A percentile compares a stretch with the other conserved stretches of the same genome.
These are phyloP conservation scores for Lamellibrachia satsuma DNA, from an alignment of 2,888 invertebrate species.

Conservation along the genomic window DNA sequence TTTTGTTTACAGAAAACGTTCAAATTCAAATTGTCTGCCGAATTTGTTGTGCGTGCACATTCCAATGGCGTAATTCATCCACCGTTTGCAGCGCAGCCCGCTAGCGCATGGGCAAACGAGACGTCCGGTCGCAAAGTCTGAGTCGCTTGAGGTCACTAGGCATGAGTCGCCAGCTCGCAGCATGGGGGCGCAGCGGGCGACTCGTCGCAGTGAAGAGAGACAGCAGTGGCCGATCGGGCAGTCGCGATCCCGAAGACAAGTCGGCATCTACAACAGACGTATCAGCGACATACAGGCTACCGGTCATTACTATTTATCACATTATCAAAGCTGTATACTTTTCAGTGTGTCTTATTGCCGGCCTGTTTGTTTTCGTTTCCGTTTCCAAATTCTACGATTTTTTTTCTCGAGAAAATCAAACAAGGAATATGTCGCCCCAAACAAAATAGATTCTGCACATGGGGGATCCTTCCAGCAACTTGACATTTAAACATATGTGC, in stretches of 20 bases:
- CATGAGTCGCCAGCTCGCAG: neutral
- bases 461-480: no score
- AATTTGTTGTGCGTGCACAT: neutral
- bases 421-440: no score
- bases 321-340: no score
- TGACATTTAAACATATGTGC: no score
- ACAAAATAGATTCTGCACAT: no score
- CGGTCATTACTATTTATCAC: no score
- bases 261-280: neutral
- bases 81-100: slow-evolving; percentile 2
- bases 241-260: neutral
- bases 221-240: neutral
- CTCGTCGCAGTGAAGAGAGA: neutral
- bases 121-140: slow-evolving; percentile 10
- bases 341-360: no score
- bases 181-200: neutral
- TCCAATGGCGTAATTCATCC: neutral
- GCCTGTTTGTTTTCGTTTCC: no score
- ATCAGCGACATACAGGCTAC: neutral
- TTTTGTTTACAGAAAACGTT: neutral
- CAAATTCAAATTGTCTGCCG: neutral
- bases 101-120: neutral
- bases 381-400: no score
- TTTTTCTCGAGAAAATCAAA: no score
- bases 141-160: neutral